Base-by-base conservation (phyloP, 2,888 invertebrate genomes). In the Pachycephus smyrnensis region DNA sequence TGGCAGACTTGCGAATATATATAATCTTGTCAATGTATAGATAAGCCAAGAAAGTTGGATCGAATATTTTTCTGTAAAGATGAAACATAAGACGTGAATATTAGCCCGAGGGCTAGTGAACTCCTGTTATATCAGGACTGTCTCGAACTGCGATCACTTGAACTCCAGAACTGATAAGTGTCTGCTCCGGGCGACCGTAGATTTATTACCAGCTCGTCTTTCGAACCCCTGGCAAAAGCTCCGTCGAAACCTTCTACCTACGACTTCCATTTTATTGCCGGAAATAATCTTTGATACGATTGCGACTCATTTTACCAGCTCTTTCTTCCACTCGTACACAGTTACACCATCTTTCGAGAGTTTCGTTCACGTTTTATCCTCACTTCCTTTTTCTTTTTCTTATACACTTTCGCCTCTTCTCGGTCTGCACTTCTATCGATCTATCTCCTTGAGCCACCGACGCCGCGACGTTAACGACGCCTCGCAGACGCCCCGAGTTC, bases 251-350 rank as follows among this genome's bases (percentile, higher is more conserved):
- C 87, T 55, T 55, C 55, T 55, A 55, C 55, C 55, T 55, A 55
- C 86, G 81, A 87, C 86, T 87, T 88, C 84, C 86, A 86, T 85
- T 90, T 90, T 90, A 90, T 89, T 90, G 89, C 86, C 89, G 90
- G 89, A 89, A 90, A 90, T 90, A 89, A 90, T 89, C 89, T 86
- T 88, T 88, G 88, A 90, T 90, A 86, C 86, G 89, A 90, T 89
- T 89, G 86, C 87, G 87, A 83, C 83, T 86, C 85, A 83, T 84
- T 85, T 81, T 82, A 79, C 82, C 83, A 84, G 82, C 84, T 85
- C 79, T 86, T 84, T 82, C 81, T 80, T 79, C 75, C 23, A 55
- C 55, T 55, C 55, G 9, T 55, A 55, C 55, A 55, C 55, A 55
- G 55, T 55, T 23, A 55, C 15, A 23, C 55, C 55, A 55, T 55